Conservation (phyloP, 2,888 invertebrate genomes). For the Mystacides longicornis region DNA sequence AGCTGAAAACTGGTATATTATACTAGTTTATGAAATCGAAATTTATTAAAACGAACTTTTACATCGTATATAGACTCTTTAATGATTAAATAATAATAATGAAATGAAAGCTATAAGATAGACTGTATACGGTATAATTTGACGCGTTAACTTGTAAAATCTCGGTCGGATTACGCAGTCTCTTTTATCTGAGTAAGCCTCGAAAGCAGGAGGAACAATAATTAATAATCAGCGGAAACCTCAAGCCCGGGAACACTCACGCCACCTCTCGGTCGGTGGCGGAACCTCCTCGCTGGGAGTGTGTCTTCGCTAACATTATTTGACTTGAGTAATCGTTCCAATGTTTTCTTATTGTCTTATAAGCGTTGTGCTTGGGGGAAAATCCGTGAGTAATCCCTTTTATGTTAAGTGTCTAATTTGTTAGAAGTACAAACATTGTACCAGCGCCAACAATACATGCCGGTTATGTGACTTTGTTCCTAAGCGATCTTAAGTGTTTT, state of each 20-base stretch:
- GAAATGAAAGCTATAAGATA: too few species aligned
- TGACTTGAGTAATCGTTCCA: background rate
- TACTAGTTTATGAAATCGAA: too few species aligned
- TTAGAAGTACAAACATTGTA: background rate
- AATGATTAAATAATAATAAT: too few species aligned
- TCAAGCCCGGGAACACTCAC: background rate
- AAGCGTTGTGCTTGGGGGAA: background rate
- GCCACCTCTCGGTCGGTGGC: background rate
- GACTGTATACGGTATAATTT: too few species aligned
- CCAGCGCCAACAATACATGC: too few species aligned
- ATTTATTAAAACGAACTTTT: too few species aligned
- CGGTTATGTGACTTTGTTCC: too few species aligned
- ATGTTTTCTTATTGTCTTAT: conserved; percentile 1
- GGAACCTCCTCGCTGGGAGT: too few species aligned
- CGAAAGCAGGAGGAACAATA: background rate
- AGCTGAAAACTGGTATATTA: too few species aligned
- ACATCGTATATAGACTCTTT: too few species aligned
- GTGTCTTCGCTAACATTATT: background rate
- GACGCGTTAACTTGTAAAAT: background rate
- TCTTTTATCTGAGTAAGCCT: background rate
- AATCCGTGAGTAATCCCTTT: conserved; percentile 1
- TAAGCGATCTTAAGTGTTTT: too few species aligned
- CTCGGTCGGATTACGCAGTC: background rate
- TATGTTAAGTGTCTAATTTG: conserved; percentile 2
- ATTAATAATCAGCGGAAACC: background rate